Evolutionary conservation across 2,888 invertebrate genomes (phyloP).

Genomic region (Liodrosophila aerea): DNA sequence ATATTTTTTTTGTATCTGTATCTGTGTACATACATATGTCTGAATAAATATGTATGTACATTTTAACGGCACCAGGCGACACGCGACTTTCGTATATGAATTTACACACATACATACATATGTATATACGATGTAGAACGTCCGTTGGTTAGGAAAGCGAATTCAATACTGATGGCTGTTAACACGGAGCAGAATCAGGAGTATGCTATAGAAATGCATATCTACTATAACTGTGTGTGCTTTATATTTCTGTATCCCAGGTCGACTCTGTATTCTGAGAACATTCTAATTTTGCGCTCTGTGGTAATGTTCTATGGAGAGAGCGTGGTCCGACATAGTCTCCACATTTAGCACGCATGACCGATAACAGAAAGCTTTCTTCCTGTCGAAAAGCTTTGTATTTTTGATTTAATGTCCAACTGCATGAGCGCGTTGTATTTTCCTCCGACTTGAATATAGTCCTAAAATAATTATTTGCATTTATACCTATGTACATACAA

Average conservation of each 20-base stretch:
- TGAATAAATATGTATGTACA: constrained; percentile 13
- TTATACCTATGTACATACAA: no score
- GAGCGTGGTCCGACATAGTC: no score
- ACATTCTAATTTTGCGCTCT: no score
- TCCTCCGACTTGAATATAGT: no score
- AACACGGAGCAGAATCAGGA: constrained; percentile 39
- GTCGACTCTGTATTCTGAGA: no score
- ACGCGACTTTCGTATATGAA: constrained; percentile 38
- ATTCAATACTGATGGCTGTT: constrained; percentile 61
- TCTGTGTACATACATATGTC: constrained; percentile 3
- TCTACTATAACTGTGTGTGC: constrained; percentile 15
- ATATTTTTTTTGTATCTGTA: neutral
- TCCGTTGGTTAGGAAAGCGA: constrained; percentile 64
- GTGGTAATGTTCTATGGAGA: no score
- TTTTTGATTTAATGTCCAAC: no score
- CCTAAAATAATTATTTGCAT: no score
- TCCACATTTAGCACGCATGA: no score
- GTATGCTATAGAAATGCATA: constrained; percentile 19
- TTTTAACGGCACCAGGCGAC: constrained; percentile 34
- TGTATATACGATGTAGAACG: constrained; percentile 37
- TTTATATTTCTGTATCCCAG: constrained; percentile 52
- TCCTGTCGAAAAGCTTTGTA: no score
- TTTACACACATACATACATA: constrained; percentile 3
- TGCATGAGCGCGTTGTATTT: no score
- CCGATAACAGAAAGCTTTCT: no score